Conservation (phyloP, 1,140 invertebrate genomes). For the Drosophila setifemur region DNA sequence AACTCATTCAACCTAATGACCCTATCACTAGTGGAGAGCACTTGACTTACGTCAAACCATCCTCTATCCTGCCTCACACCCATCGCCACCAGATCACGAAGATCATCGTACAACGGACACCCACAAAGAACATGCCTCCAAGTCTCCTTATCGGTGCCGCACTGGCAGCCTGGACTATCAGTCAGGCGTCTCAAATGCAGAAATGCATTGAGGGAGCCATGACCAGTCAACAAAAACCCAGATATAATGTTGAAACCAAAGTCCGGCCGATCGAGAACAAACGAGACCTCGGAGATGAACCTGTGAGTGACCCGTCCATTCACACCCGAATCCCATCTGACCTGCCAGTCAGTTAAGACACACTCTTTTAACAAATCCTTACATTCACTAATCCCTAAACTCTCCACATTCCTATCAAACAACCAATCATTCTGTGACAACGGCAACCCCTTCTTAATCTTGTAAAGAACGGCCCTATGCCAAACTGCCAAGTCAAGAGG, state of each 20-base stretch:
- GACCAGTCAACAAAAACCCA: slow-evolving; percentile 16
- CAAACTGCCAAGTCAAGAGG: background rate
- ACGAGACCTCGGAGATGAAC: background rate
- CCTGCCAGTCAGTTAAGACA: too few species aligned
- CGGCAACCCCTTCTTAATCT: background rate
- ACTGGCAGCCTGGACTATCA: slow-evolving; percentile 7
- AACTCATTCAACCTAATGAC: background rate
- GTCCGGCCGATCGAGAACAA: background rate
- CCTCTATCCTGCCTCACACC: too few species aligned
- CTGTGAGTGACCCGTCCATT: too few species aligned
- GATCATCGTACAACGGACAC: slow-evolving; percentile 11
- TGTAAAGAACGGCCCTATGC: background rate
- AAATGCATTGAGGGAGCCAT: too few species aligned
- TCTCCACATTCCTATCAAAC: too few species aligned
- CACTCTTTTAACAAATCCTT: too few species aligned
- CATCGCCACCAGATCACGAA: background rate
- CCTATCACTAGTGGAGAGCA: slow-evolving; percentile 9
- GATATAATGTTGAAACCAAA: slow-evolving; percentile 17
- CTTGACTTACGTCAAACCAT: slow-evolving; percentile 8
- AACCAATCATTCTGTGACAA: background rate
- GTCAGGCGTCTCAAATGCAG: too few species aligned
- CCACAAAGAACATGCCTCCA: slow-evolving; percentile 18
- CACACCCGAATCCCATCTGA: too few species aligned
- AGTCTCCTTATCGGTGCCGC: background rate
- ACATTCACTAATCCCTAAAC: too few species aligned